Evolutionary conservation across 2,888 invertebrate species (phyloP), one percentile per base, ranked within the genome.

Genomic region (Phaedon cochleariae): DNA sequence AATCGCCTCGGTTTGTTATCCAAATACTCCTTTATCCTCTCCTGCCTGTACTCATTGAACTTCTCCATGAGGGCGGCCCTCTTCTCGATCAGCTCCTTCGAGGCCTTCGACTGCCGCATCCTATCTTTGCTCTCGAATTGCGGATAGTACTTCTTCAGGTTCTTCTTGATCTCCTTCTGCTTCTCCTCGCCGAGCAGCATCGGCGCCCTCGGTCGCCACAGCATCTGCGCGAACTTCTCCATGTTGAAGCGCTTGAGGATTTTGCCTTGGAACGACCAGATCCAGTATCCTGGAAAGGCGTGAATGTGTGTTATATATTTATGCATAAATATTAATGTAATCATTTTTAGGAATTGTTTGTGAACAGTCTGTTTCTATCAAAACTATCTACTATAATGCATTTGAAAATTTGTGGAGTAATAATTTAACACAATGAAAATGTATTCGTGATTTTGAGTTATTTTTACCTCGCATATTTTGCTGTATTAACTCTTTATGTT

Each of bases 61-160:
- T 94, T 92, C 82, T 93, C 91, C 90, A 96, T 93, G 73, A 96
- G 86, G 74, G 92, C 90, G 22, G 94, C 90, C 45, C 97, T 90
- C 83, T 96, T 96, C 76, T 97, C 97, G 62, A 97, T 90, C 79
- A 97, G 85, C 86, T 97, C 97, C 89, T 97, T 97, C 73, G 96
- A 96, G 26, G 97, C 97, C 80, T 95, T 94, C 68, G 91, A 95
- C 83, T 94, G 89, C 62, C 96, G 89, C 89, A 96, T 91, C 67
- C 95, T 92, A 85, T 99, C 99, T 85, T 98, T 97, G 79, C 93
- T 92, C 84, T 98, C 98, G 83, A 99, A 99, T 83, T 94, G 92
- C 22, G 94, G 91, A 79, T 96, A 95, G 86, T 96, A 98, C 82
- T 96, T 97, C 88, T 98, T 99, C 81, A 99, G 88, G 84, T 95